Conservation (phyloP, 1,140 invertebrate genomes). For the Bombus waltoni region DNA sequence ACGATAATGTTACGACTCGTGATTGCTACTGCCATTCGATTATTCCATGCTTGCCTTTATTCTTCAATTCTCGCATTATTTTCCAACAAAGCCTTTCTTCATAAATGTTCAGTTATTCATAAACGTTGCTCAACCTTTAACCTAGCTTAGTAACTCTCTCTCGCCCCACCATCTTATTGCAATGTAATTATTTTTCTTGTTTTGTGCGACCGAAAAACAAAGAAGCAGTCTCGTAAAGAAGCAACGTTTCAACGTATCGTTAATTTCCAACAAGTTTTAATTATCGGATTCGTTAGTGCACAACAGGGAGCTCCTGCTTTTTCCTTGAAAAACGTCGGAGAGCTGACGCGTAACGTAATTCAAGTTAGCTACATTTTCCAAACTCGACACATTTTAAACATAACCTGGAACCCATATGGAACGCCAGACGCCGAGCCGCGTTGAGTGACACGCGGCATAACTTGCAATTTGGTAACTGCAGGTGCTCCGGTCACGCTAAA, state of each 20-base stretch:
- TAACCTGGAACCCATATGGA: slow-evolving; percentile 18
- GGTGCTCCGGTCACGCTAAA: slow-evolving; percentile 79
- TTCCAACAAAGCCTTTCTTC: background rate
- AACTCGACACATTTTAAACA: slow-evolving; percentile 31
- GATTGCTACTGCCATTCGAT: too few relatives aligned
- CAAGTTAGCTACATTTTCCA: slow-evolving; percentile 32
- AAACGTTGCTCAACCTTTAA: background rate
- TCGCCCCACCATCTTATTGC: too few relatives aligned
- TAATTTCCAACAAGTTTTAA: slow-evolving; percentile 29
- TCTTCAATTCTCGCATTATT: background rate
- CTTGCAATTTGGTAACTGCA: slow-evolving; percentile 79
- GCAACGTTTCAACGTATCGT: background rate
- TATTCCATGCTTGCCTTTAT: background rate
- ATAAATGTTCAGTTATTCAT: background rate
- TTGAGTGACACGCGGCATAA: slow-evolving; percentile 78
- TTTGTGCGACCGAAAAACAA: background rate
- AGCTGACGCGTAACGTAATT: slow-evolving; percentile 1
- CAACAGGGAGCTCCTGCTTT: background rate
- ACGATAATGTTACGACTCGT: too few relatives aligned
- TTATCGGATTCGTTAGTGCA: background rate
- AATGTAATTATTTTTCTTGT: background rate
- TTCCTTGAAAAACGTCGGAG: background rate
- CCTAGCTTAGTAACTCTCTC: background rate
- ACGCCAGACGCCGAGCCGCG: slow-evolving; percentile 47
- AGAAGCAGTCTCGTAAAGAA: background rate